These are phyloP conservation scores for Xerus inauris DNA, from an alignment of 2,113 vertebrate species.

Conservation along the genomic window DNA sequence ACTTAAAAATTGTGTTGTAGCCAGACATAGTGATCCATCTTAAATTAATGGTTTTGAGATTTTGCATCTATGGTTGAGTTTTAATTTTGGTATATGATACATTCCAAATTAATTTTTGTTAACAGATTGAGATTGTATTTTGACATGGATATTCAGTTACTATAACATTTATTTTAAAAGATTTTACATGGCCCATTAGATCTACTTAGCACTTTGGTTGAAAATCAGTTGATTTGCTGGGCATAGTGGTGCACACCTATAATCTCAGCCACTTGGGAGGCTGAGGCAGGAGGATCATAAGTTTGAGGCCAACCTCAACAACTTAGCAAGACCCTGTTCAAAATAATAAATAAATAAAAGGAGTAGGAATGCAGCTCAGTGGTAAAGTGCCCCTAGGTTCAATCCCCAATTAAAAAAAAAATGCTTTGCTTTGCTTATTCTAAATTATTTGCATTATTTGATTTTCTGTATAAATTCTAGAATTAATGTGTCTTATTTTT, in stretches of 20 bases:
- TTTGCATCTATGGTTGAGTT: no score
- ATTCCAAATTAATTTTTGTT: constrained; percentile 18
- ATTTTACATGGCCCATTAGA: neutral
- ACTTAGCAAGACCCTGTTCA: no score
- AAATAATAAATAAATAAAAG: no score
- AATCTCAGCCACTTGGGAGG: no score
- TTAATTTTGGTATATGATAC: neutral
- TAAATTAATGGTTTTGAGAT: no score
- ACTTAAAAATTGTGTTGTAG: constrained; percentile 46
- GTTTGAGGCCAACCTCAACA: no score
- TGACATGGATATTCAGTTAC: neutral
- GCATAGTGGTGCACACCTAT: neutral
- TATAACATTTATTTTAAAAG: constrained; percentile 35
- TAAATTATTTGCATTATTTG: neutral
- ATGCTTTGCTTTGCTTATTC: neutral
- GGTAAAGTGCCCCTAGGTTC: no score
- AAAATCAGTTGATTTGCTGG: neutral
- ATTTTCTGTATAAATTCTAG: neutral
- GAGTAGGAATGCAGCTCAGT: no score
- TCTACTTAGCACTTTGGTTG: neutral
- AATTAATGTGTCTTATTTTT: neutral
- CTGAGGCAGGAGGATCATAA: no score
- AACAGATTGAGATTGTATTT: constrained; percentile 30
- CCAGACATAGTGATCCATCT: neutral
- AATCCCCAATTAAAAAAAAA: no score